These are phyloP conservation scores for Gymnobelideus leadbeateri DNA, from an alignment of 2,113 vertebrate genomes.

Conservation along the genomic window DNA sequence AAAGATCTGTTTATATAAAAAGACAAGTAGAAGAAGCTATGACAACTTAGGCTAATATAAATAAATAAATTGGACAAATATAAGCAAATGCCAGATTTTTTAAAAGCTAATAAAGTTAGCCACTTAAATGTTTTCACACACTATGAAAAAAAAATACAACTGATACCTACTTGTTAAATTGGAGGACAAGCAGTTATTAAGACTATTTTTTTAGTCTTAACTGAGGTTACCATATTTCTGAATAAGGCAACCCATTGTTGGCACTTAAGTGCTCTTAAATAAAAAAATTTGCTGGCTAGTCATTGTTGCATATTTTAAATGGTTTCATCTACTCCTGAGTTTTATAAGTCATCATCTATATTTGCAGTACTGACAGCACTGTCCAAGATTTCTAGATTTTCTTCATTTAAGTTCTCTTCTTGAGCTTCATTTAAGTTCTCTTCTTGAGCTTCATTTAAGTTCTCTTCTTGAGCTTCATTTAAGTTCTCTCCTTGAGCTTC, in stretches of 20 bases:
- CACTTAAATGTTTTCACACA: conserved; percentile 44
- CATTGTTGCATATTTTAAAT: neutral
- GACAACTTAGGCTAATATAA: conserved; percentile 29
- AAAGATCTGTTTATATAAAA: conserved; percentile 41
- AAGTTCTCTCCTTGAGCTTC: too few species aligned
- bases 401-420: conserved; percentile 19
- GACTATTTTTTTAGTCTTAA: neutral
- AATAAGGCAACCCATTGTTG: neutral
- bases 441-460: too few species aligned
- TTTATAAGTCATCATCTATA: conserved; percentile 13
- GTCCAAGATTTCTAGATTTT: neutral
- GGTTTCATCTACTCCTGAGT: conserved; percentile 37
- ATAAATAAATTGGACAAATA: conserved; percentile 24
- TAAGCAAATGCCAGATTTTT: conserved; percentile 48
- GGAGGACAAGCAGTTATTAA: neutral
- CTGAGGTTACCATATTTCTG: neutral
- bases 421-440: too few species aligned
- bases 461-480: too few species aligned
- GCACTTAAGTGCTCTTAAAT: neutral
- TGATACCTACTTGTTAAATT: neutral
- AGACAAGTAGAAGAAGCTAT: conserved; percentile 38
- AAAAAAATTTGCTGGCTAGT: neutral
- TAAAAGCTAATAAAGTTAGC: conserved; percentile 50
- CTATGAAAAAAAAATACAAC: neutral
- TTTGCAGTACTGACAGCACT: neutral